Conservation (phyloP, 2,797 vertebrate species). For the Bothrops alternatus region DNA sequence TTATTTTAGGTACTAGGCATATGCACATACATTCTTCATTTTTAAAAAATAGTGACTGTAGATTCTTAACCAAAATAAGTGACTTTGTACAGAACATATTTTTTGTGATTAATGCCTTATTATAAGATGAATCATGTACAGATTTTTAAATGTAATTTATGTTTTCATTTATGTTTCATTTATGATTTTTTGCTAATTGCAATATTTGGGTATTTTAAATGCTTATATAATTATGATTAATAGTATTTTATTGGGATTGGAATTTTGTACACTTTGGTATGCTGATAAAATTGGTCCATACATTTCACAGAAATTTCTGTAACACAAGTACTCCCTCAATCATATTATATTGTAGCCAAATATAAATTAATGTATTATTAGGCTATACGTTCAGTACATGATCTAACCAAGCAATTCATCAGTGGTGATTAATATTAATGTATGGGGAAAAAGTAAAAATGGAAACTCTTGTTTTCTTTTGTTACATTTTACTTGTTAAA, state of each 20-base stretch:
- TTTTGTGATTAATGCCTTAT: constrained; percentile 52
- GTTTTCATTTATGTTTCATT: constrained; percentile 68
- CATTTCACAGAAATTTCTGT: constrained; percentile 68
- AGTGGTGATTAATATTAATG: constrained; percentile 25
- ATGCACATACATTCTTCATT: constrained; percentile 48
- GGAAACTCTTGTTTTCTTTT: constrained; percentile 27
- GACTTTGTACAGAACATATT: constrained; percentile 62
- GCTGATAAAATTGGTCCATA: constrained; percentile 61
- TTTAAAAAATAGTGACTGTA: constrained; percentile 44
- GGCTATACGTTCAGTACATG: constrained; percentile 66
- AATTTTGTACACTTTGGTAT: background rate
- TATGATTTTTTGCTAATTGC: constrained; percentile 64
- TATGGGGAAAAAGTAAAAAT: constrained; percentile 5
- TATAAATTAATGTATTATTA: constrained; percentile 54
- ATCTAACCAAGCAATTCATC: constrained; percentile 76
- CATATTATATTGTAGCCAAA: constrained; percentile 55
- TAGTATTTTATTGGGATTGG: constrained; percentile 56
- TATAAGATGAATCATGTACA: constrained; percentile 75
- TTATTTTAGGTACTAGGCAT: constrained; percentile 60
- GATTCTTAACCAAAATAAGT: constrained; percentile 58
- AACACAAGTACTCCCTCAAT: constrained; percentile 26
- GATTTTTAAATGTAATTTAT: constrained; percentile 86
- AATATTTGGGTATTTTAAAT: constrained; percentile 66
- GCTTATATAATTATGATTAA: constrained; percentile 67
- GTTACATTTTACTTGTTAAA: constrained; percentile 36